Conservation (phyloP, 2,888 invertebrate genomes). For the Bombyx huttoni region DNA sequence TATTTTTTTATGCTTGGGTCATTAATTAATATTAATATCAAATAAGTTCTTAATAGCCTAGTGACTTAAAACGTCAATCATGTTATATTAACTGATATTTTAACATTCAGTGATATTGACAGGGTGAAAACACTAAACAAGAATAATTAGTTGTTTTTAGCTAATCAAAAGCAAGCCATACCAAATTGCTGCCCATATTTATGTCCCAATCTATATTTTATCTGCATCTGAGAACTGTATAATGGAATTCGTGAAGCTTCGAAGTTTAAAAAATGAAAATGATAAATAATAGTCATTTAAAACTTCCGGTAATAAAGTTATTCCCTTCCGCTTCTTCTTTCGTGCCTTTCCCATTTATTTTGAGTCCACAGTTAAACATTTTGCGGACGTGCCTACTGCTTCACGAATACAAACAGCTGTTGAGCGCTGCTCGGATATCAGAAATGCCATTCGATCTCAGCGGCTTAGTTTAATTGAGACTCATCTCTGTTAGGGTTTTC, state of each 20-base stretch:
- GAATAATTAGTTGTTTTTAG: too few species aligned
- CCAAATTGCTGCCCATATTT: too few species aligned
- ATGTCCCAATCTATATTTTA: not conserved
- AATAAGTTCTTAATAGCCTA: too few species aligned
- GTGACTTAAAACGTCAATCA: too few species aligned
- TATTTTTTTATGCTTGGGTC: slow-evolving; percentile 17
- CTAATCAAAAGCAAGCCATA: too few species aligned
- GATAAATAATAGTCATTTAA: not conserved
- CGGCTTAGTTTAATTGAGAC: slow-evolving; percentile 7
- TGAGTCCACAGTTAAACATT: slow-evolving; percentile 25
- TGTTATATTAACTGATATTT: too few species aligned
- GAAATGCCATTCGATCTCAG: not conserved
- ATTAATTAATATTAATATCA: too few species aligned
- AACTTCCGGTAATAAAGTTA: slow-evolving; percentile 9
- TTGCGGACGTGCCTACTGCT: slow-evolving; percentile 10
- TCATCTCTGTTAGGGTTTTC: not conserved
- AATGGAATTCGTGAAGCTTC: not conserved
- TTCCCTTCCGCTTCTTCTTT: slow-evolving; percentile 20
- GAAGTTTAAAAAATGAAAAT: slow-evolving; percentile 3
- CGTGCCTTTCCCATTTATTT: slow-evolving; percentile 29
- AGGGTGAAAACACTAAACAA: too few species aligned
- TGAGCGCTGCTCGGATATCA: slow-evolving; percentile 17
- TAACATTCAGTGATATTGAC: too few species aligned
- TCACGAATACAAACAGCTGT: slow-evolving; percentile 22
- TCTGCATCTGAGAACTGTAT: not conserved